phyloP scores from a whole-genome alignment of 2,888 invertebrate genomes.

The Zootermopsis nevadensis region DNA sequence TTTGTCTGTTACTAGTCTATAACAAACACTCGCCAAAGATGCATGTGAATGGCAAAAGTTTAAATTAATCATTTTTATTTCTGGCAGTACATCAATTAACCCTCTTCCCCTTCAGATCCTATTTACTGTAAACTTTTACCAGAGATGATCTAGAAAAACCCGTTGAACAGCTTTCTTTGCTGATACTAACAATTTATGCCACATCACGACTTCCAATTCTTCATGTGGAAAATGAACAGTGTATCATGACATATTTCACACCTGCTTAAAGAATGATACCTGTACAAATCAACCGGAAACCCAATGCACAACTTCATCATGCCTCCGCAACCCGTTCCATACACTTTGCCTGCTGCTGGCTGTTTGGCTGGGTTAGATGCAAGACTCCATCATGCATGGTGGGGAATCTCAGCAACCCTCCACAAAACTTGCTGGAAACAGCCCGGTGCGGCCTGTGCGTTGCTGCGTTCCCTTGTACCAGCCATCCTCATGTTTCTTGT shows the following conservation, averaged over 20 bases:
- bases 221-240: not conserved
- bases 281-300: not conserved
- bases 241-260: not conserved
- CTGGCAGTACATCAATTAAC: too few relatives aligned
- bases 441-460: constrained; percentile 90
- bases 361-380: constrained; percentile 58
- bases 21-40: too few relatives aligned
- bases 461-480: constrained; percentile 96
- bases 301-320: constrained; percentile 29
- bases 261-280: not conserved
- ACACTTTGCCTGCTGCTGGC: not conserved
- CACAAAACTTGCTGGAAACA: constrained; percentile 95
- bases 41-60: too few relatives aligned
- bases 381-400: constrained; percentile 62
- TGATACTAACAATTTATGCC: too few relatives aligned
- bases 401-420: constrained; percentile 71
- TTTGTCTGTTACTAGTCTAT: too few relatives aligned
- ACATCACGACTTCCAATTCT: not conserved
- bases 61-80: too few relatives aligned
- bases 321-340: not conserved
- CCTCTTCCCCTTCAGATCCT: too few relatives aligned
- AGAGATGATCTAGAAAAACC: not conserved
- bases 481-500: constrained; percentile 92
- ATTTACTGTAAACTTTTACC: too few relatives aligned
- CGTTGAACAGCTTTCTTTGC: not conserved